Base-by-base conservation (phyloP, 2,797 vertebrate genomes). In the Bryconaethiops microstoma region DNA sequence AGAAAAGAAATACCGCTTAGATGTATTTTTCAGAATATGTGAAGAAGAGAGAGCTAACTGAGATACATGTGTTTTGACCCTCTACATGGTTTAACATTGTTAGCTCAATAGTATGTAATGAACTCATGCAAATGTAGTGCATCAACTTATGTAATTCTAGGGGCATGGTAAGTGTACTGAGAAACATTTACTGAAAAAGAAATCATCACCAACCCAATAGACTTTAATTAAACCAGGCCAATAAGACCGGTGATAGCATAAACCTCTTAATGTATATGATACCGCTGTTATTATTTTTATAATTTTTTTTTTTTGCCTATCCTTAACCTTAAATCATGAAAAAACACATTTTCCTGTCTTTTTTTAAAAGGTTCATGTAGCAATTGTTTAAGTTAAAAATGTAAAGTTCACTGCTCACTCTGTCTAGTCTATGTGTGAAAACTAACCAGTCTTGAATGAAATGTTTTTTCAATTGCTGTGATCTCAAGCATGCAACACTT, bases 1-100 rank as follows among this genome's bases (percentile, higher is more conserved):
- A 79, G 71, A 35, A 79, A 67, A 67, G 54, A 75, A 70, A 23
- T 19, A 42, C 23, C 23, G 19, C 17, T 12, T 63, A 23, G 35
- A 25, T 14, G 35, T 35, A 13, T 76, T 67, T 39, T 67, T 60
- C 67, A 52, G 68, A 52, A 29, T 29, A 29, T 29, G 29, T 29
- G 29, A 29, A 29, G 29, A 29, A 29, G 29, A 29, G 25, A n/a
- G 9, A 39, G 14, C 17, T 39, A 73, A 73, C 17, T 55, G 16
- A 55, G 39, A 35, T 54, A 29, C 45, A 70, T 54, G 35, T 57
- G 52, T 57, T 73, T 1, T 25, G 39, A n/a, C 25, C 50, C 17
- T 55, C 13, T 23, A 54, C 29, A 19, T 19, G 70, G 50, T 17
- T 55, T 73, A 73, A 57, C 9, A 7, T n/a, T 50, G 9, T 73